Conservation (phyloP, 1,140 invertebrate species). For the Leptinotarsa undecemlineata region DNA sequence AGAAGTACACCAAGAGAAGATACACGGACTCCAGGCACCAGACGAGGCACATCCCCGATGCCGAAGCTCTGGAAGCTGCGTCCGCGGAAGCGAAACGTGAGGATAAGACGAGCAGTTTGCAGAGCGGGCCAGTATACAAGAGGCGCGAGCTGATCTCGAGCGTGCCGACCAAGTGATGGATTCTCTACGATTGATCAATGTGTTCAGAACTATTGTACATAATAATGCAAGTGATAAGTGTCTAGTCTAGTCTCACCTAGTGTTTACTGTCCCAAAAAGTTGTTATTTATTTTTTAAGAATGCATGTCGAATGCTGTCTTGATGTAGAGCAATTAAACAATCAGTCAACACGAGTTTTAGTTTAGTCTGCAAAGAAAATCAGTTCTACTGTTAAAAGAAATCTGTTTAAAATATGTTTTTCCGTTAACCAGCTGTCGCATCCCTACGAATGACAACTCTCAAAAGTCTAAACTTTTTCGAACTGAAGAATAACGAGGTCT, state of each 20-base stretch:
- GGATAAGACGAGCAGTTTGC: constrained; percentile 37
- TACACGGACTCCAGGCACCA: constrained; percentile 67
- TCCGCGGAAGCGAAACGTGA: constrained; percentile 39
- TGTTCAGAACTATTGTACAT: constrained; percentile 35
- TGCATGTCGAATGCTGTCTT: constrained; percentile 36
- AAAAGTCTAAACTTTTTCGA: too few relatives aligned
- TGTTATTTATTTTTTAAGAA: constrained; percentile 45
- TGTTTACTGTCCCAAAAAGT: constrained; percentile 35
- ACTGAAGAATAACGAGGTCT: too few relatives aligned
- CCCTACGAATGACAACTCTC: too few relatives aligned
- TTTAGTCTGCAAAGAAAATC: too few relatives aligned
- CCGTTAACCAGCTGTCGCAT: too few relatives aligned
- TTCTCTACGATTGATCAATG: constrained; percentile 30
- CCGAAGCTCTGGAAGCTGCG: constrained; percentile 56
- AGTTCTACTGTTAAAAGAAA: too few relatives aligned
- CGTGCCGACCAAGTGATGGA: constrained; percentile 58
- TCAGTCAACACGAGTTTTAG: constrained; percentile 2
- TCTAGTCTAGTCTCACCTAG: constrained; percentile 39
- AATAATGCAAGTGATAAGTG: constrained; percentile 34
- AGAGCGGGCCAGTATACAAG: constrained; percentile 69
- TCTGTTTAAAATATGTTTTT: too few relatives aligned
- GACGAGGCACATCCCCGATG: constrained; percentile 64
- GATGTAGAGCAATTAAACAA: constrained; percentile 34
- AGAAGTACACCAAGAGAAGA: constrained; percentile 66
- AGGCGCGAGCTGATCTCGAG: constrained; percentile 80